Percentiles rank a stretch among this genome's conserved stretches.
Conservation (phyloP, 1,140 invertebrate genomes). For the Sitobion miscanthi region DNA sequence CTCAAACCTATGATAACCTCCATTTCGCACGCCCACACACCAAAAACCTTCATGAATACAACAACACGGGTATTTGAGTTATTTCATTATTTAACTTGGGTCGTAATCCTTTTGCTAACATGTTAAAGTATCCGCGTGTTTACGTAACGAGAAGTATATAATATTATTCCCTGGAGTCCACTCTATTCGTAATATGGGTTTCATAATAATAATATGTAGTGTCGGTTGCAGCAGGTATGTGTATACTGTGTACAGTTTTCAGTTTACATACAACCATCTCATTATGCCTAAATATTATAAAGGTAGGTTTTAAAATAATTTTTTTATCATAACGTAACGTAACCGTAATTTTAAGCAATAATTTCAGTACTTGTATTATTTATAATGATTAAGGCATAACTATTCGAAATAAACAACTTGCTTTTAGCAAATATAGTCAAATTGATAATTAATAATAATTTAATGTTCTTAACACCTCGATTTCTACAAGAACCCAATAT, state of each 20-base stretch:
- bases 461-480: too few species aligned
- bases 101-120: neutral
- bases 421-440: too few species aligned
- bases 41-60: neutral
- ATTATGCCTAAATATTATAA: neutral
- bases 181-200: neutral
- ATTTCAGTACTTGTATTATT: too few species aligned
- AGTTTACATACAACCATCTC: neutral
- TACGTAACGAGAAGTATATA: neutral
- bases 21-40: neutral
- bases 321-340: too few species aligned
- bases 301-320: too few species aligned
- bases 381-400: too few species aligned
- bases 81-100: neutral
- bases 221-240: neutral
- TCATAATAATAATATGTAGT: neutral
- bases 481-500: too few species aligned
- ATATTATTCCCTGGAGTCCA: neutral
- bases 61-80: neutral
- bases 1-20: too few species aligned
- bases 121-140: neutral
- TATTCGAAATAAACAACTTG: too few species aligned
- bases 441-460: too few species aligned
- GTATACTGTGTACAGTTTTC: neutral
- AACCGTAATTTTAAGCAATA: too few species aligned